These are phyloP conservation scores for Orthonevra nobilis DNA, from an alignment of 2,888 invertebrate species.

Conservation along the genomic window DNA sequence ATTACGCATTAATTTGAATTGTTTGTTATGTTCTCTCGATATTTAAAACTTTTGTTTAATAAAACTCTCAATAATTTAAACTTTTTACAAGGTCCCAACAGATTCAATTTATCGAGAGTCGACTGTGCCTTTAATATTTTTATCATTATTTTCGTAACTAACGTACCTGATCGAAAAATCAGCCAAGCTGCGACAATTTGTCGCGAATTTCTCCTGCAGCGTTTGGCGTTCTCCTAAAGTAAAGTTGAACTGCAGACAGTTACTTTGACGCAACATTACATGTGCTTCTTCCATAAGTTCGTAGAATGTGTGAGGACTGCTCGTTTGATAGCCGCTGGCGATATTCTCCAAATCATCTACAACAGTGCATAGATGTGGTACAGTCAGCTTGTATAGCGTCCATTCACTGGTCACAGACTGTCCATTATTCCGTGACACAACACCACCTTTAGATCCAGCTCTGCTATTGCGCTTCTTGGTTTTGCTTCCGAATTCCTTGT, in stretches of 20 bases:
- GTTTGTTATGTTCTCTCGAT: no score
- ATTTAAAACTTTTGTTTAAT: no score
- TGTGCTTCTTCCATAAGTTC: slow-evolving; percentile 88
- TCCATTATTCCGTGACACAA: slow-evolving; percentile 76
- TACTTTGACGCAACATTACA: slow-evolving; percentile 82
- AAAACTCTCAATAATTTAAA: no score
- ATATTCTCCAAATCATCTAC: slow-evolving; percentile 87
- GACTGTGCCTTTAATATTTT: no score
- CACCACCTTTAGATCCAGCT: slow-evolving; percentile 65
- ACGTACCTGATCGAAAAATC: slow-evolving; percentile 78
- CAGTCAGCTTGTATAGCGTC: slow-evolving; percentile 87
- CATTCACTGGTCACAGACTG: slow-evolving; percentile 80
- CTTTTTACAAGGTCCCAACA: no score
- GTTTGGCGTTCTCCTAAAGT: slow-evolving; percentile 71
- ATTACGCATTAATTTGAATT: no score
- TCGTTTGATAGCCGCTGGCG: slow-evolving; percentile 84
- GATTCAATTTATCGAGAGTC: no score
- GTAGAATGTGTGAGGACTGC: slow-evolving; percentile 85
- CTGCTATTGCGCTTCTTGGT: slow-evolving; percentile 68
- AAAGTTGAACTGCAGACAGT: slow-evolving; percentile 75
- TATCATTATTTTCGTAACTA: no score
- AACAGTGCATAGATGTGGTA: slow-evolving; percentile 84
- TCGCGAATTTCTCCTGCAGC: slow-evolving; percentile 75
- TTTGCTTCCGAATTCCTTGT: slow-evolving; percentile 51
- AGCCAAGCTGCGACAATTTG: slow-evolving; percentile 77